phyloP scores from a whole-genome alignment of 2,113 vertebrate species.

The Ictalurus punctatus region DNA sequence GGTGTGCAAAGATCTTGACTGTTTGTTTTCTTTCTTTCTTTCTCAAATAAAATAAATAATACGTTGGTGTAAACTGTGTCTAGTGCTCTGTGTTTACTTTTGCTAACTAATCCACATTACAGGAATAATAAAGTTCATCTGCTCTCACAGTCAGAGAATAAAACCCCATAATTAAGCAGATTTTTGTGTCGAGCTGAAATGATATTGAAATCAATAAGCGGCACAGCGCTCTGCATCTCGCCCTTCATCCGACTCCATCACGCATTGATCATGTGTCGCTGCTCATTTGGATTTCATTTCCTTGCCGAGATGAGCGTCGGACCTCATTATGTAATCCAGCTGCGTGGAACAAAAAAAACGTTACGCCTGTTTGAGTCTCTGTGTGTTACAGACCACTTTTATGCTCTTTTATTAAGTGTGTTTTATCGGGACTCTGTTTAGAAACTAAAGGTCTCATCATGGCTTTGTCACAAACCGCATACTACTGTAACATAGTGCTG shows the following conservation, averaged over 20 bases:
- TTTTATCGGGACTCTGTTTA: not conserved
- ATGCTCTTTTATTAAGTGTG: slow-evolving; percentile 37
- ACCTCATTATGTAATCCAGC: slow-evolving; percentile 50
- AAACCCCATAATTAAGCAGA: slow-evolving; percentile 64
- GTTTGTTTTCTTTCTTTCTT: not conserved
- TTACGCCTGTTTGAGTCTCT: slow-evolving; percentile 10
- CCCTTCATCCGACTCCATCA: slow-evolving; percentile 52
- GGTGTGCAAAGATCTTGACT: not conserved
- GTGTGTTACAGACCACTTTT: slow-evolving; percentile 33
- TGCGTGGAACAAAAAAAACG: slow-evolving; percentile 20
- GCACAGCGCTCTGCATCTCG: not conserved
- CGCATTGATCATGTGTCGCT: slow-evolving; percentile 51
- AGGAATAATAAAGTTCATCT: not conserved
- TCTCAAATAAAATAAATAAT: not conserved
- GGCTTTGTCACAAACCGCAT: not conserved
- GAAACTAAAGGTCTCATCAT: not conserved
- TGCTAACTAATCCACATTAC: not conserved
- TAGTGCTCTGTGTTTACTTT: not conserved
- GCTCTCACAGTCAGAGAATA: slow-evolving; percentile 32
- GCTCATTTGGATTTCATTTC: slow-evolving; percentile 51
- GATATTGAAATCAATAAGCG: slow-evolving; percentile 57
- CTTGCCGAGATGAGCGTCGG: not conserved
- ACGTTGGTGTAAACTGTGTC: not conserved
- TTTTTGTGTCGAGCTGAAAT: slow-evolving; percentile 57
- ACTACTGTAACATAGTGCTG: not conserved